Percentiles rank a stretch among this genome's conserved stretches.
Conservation (phyloP, 1,140 invertebrate species). For the Drosophila sechellia region DNA sequence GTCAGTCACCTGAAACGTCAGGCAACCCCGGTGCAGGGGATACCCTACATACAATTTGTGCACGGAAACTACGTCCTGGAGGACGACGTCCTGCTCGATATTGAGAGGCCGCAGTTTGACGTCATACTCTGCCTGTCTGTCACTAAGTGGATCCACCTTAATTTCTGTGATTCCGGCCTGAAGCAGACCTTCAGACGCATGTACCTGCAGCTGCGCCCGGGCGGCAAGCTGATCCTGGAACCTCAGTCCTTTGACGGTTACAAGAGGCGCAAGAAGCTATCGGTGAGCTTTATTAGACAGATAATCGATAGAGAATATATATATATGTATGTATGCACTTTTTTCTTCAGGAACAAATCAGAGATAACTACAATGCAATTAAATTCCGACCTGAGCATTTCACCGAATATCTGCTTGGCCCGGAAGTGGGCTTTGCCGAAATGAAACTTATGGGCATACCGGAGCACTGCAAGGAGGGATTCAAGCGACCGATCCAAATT, state of each 20-base stretch:
- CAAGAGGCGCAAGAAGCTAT: conserved; percentile 93
- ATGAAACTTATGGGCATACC: conserved; percentile 93
- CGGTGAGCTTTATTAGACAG: conserved; percentile 74
- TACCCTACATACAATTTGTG: conserved; percentile 70
- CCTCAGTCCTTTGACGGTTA: conserved; percentile 97
- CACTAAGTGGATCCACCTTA: conserved; percentile 99
- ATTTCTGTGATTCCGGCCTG: conserved; percentile 97
- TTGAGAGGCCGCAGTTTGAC: conserved; percentile 95
- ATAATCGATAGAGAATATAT: neutral
- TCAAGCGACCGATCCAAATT: conserved; percentile 94
- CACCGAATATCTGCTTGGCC: conserved; percentile 93
- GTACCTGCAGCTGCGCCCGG: conserved; percentile 94
- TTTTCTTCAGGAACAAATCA: conserved; percentile 86
- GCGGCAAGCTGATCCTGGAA: conserved; percentile 96
- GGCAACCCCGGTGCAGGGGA: conserved; percentile 17
- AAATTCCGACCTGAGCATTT: conserved; percentile 94
- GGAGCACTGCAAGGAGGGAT: conserved; percentile 93
- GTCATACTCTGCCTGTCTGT: conserved; percentile 97
- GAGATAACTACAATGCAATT: conserved; percentile 93
- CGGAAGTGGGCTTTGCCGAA: conserved; percentile 94
- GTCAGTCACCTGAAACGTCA: conserved; percentile 49
- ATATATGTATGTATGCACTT: neutral
- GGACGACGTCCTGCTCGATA: conserved; percentile 91
- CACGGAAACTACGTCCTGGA: conserved; percentile 97
- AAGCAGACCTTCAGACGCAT: conserved; percentile 96